Evolutionary conservation across 2,113 vertebrate species (phyloP), one percentile per base, ranked within the genome.

Genomic region (Lampris megalopsis): DNA sequence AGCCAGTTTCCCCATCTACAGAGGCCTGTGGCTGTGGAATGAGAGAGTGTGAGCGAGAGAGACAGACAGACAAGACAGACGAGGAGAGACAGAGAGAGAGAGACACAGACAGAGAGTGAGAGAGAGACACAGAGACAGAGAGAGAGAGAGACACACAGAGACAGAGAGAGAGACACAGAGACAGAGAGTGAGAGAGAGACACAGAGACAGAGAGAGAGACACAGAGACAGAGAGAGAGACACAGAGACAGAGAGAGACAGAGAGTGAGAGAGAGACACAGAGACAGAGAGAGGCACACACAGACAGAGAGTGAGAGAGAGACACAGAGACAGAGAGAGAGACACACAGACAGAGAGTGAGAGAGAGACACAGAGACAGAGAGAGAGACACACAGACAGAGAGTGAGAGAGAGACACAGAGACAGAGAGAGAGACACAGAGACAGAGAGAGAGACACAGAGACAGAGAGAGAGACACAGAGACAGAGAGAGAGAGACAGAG

Each of bases 1-100:
- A 79, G 24, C 24, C 24, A 73, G 86, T 80, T 77, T 71, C 83
- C 85, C 68, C 85, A 88, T 86, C 92, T 88, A 91, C 80, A 76
- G 24, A 24, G 87, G 83, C 85, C 87, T 69, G 86, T 85, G 83
- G 82, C 80, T 80, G 9, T 59, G 66, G 54, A 76, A 77, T 83
- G 82, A 90, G 68, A 65, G 77, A 67, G 71, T 57, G 70, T 52
- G 68, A 10, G 47, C 10, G 24, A 47, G 47, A 45, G 66, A 67
- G 10, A 35, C n/a, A 7, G 54, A 56, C 24, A 24, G 24, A 24
- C 24, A 24, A 56, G 6, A 35, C 45, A 38, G 9, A 49, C 40
- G 40, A 8, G 52, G 24, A 24, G 24, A 24, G 24, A 38, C 35
- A 6, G 42, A 40, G 36, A 10, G 11, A 45, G n/a, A 38, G 38